Percentiles rank a stretch among this genome's conserved stretches.
These are phyloP conservation scores for Drosophila nigrodunni DNA, from an alignment of 1,140 invertebrate species.

Conservation along the genomic window DNA sequence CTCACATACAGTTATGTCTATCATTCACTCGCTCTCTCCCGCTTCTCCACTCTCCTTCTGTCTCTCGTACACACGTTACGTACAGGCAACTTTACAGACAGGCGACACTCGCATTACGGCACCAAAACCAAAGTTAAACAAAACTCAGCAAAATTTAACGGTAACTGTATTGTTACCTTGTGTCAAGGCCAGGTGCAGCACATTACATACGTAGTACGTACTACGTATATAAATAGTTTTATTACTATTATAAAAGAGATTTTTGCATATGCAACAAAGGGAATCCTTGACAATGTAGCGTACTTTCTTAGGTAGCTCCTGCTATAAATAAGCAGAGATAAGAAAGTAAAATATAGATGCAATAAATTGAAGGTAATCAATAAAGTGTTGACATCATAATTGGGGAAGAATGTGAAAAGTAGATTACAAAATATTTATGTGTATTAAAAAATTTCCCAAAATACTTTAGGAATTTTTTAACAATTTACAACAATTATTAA, in stretches of 20 bases:
- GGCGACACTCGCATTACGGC: conserved; percentile 23
- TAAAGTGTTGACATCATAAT: no score
- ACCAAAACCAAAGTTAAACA: conserved; percentile 30
- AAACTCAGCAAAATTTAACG: conserved; percentile 22
- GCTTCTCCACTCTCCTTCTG: not conserved
- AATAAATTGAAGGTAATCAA: no score
- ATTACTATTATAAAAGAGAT: conserved; percentile 8
- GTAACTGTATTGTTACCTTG: not conserved
- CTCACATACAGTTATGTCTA: conserved; percentile 1
- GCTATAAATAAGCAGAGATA: no score
- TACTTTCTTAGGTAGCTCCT: not conserved
- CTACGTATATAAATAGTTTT: conserved; percentile 1
- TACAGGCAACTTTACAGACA: not conserved
- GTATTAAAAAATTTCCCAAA: no score
- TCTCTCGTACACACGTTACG: no score
- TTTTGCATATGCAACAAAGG: not conserved
- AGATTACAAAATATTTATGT: no score
- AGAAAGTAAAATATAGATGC: no score
- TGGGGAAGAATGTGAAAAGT: no score
- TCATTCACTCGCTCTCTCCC: not conserved
- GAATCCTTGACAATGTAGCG: not conserved
- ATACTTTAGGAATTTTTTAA: no score
- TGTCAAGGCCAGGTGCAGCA: conserved; percentile 37
- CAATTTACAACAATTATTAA: no score
- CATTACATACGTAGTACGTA: not conserved